Conservation (phyloP, 1,140 invertebrate species). For the Drosophila tsacasi region DNA sequence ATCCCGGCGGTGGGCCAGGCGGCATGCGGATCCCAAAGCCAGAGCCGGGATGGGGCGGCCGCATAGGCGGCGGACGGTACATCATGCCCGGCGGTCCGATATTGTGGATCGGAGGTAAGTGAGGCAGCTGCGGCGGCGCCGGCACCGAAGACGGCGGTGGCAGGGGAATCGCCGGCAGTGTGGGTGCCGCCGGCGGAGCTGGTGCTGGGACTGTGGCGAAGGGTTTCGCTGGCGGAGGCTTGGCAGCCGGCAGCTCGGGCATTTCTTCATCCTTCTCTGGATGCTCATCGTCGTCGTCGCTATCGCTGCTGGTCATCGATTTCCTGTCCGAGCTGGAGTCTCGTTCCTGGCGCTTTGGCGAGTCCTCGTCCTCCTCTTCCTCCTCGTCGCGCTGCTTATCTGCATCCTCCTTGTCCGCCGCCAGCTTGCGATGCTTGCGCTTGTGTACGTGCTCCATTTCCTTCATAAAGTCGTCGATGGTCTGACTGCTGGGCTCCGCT, state of each 20-base stretch:
- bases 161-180: constrained; percentile 60
- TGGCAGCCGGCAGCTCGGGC: constrained; percentile 15
- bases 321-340: constrained; percentile 52
- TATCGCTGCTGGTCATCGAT: constrained; percentile 47
- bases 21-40: constrained; percentile 85
- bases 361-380: constrained; percentile 39
- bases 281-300: constrained; percentile 39
- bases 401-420: constrained; percentile 42
- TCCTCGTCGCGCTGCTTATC: constrained; percentile 38
- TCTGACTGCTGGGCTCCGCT: constrained; percentile 89
- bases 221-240: constrained; percentile 20
- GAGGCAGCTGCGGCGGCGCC: constrained; percentile 73
- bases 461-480: constrained; percentile 96
- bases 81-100: constrained; percentile 85
- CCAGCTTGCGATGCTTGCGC: constrained; percentile 86
- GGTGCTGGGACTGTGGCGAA: constrained; percentile 26
- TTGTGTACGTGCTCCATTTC: constrained; percentile 95
- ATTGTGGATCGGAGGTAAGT: constrained; percentile 68
- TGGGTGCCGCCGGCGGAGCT: constrained; percentile 49
- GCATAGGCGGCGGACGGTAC: constrained; percentile 88
- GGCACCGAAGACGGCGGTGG: constrained; percentile 46
- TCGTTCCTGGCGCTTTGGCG: constrained; percentile 26
- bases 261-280: constrained; percentile 48
- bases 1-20: constrained; percentile 88
- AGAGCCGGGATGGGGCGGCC: constrained; percentile 77